Evolutionary conservation across 2,797 vertebrate species (phyloP).

Genomic region (Tympanoctomys barrerae): DNA sequence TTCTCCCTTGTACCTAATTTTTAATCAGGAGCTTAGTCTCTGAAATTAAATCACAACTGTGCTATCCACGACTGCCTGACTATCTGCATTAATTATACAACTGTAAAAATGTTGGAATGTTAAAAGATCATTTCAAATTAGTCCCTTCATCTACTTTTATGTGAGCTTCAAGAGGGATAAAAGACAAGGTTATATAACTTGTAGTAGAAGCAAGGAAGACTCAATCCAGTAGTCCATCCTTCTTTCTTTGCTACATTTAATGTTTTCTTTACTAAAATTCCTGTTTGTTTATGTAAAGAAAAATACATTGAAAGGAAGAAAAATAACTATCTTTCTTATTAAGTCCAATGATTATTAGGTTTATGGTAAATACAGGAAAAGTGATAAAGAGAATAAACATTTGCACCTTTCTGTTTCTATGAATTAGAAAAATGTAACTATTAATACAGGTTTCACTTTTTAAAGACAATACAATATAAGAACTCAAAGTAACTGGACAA

Average conservation of each 20-base stretch:
- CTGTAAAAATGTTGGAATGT: background rate
- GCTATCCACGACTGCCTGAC: background rate
- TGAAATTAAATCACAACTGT: slow-evolving; percentile 21
- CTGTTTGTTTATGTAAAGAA: background rate
- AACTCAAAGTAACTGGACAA: background rate
- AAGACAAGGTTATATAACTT: background rate
- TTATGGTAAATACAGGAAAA: background rate
- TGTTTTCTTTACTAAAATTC: slow-evolving; percentile 13
- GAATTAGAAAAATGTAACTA: slow-evolving; percentile 62
- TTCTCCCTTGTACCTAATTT: slow-evolving; percentile 13
- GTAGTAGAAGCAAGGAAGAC: background rate
- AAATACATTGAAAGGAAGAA: slow-evolving; percentile 47
- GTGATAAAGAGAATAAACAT: slow-evolving; percentile 18
- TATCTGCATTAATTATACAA: background rate
- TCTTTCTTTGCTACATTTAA: slow-evolving; percentile 26
- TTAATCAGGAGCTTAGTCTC: slow-evolving; percentile 41
- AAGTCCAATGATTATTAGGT: background rate
- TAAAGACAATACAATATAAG: slow-evolving; percentile 32
- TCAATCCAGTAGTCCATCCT: background rate
- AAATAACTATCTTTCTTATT: background rate
- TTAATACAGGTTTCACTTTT: slow-evolving; percentile 12
- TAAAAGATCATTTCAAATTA: slow-evolving; percentile 48
- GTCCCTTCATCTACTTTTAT: background rate
- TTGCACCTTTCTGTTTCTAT: background rate
- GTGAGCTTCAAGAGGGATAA: slow-evolving; percentile 25